A percentile compares a stretch with the other conserved stretches of the same genome.
These are phyloP conservation scores for Crenuchus spilurus DNA, from an alignment of 2,797 vertebrate species.

Conservation along the genomic window DNA sequence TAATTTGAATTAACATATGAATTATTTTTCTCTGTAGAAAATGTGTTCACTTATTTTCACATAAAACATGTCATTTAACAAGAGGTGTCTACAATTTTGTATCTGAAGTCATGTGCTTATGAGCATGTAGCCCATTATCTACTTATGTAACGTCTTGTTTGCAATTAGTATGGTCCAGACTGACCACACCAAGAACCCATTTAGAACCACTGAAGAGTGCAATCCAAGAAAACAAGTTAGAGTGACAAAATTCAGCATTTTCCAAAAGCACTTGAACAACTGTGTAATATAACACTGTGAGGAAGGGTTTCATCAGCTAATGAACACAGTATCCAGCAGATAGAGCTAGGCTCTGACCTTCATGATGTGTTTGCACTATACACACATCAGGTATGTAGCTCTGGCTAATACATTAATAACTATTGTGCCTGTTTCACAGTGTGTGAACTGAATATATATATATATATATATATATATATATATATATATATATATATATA, in stretches of 20 bases:
- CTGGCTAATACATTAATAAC: slow-evolving; percentile 15
- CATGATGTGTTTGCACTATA: slow-evolving; percentile 6
- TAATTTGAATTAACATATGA: no score
- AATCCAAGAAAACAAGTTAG: no score
- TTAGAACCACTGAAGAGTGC: slow-evolving; percentile 12
- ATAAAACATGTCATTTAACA: no score
- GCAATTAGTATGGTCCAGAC: background rate
- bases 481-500: no score
- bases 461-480: no score
- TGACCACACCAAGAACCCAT: slow-evolving; percentile 27
- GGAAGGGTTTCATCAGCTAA: slow-evolving; percentile 13
- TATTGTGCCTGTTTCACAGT: background rate
- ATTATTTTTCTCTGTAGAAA: no score
- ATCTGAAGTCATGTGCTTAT: background rate
- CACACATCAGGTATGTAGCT: slow-evolving; percentile 9
- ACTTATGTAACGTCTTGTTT: background rate
- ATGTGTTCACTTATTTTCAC: no score
- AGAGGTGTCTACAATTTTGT: background rate
- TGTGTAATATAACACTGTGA: background rate
- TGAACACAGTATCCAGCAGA: slow-evolving; percentile 5
- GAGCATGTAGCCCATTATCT: background rate
- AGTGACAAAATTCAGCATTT: slow-evolving; percentile 3
- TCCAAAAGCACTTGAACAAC: slow-evolving; percentile 23
- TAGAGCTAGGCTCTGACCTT: background rate
- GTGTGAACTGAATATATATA: slow-evolving; percentile 5